These are phyloP conservation scores for Myotis davidii DNA, from an alignment of 2,113 vertebrate species.

Conservation along the genomic window DNA sequence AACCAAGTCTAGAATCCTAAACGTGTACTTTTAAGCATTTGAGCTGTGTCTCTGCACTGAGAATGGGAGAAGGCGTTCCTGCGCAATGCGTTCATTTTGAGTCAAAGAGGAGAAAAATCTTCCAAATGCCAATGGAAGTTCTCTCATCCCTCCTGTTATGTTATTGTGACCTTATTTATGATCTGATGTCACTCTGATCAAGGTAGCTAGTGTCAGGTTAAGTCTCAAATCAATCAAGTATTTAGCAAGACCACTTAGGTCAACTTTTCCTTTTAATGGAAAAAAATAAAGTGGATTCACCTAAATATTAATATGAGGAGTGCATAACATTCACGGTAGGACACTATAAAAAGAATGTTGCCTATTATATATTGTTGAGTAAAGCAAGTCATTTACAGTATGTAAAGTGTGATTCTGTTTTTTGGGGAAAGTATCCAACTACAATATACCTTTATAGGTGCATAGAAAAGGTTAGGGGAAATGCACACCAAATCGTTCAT, in stretches of 20 bases:
- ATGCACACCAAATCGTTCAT: neutral
- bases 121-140: neutral
- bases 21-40: slow-evolving; percentile 51
- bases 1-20: slow-evolving; percentile 83
- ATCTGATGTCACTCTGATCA: slow-evolving; percentile 61
- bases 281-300: neutral
- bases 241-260: slow-evolving; percentile 15
- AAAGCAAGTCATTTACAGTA: neutral
- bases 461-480: neutral
- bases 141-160: slow-evolving; percentile 45
- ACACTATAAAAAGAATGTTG: neutral
- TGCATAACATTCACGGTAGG: neutral
- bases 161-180: slow-evolving; percentile 58
- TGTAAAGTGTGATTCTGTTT: neutral
- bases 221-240: slow-evolving; percentile 70
- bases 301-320: slow-evolving; percentile 8
- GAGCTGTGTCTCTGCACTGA: slow-evolving; percentile 62
- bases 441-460: neutral
- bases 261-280: slow-evolving; percentile 42
- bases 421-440: neutral
- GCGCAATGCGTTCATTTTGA: neutral
- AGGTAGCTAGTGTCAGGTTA: slow-evolving; percentile 72
- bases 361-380: neutral
- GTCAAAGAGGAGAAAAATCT: neutral
- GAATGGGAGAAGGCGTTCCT: slow-evolving; percentile 58